Evolutionary conservation across 2,797 vertebrate species (phyloP).

Genomic region (Selene dorsalis): DNA sequence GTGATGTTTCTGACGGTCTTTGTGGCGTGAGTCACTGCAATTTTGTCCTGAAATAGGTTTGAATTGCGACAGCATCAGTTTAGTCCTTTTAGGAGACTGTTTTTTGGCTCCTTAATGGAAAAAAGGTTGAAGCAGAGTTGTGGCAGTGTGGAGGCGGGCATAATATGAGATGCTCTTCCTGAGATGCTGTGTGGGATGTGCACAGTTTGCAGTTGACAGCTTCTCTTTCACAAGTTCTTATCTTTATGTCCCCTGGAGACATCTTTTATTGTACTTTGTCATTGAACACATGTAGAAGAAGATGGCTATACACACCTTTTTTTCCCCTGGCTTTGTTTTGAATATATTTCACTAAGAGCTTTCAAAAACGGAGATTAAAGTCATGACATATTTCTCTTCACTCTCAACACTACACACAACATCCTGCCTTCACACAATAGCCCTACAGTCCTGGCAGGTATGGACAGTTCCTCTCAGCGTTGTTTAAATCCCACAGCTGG

Average conservation of each 20-base stretch:
- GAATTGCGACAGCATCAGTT: slow-evolving; percentile 52
- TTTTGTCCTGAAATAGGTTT: slow-evolving; percentile 67
- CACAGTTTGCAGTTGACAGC: slow-evolving; percentile 20
- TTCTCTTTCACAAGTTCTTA: slow-evolving; percentile 32
- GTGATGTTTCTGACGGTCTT: slow-evolving; percentile 64
- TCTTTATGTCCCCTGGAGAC: slow-evolving; percentile 17
- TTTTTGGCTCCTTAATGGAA: slow-evolving; percentile 52
- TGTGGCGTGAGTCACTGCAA: slow-evolving; percentile 62
- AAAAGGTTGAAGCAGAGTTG: slow-evolving; percentile 46
- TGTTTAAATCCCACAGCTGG: slow-evolving; percentile 67
- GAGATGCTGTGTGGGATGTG: slow-evolving; percentile 47
- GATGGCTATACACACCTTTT: neutral
- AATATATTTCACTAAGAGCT: slow-evolving; percentile 3
- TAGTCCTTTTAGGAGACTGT: slow-evolving; percentile 35
- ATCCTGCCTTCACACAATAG: slow-evolving; percentile 51
- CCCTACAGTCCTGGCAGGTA: slow-evolving; percentile 47
- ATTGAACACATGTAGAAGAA: neutral
- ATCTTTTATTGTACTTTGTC: slow-evolving; percentile 21
- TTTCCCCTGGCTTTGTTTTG: neutral
- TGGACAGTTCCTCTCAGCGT: slow-evolving; percentile 41
- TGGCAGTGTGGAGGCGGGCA: slow-evolving; percentile 21
- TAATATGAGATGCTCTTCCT: slow-evolving; percentile 43
- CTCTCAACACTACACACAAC: slow-evolving; percentile 32
- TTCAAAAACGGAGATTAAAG: slow-evolving; percentile 27
- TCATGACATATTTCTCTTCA: slow-evolving; percentile 11